Evolutionary conservation across 2,113 vertebrate genomes (phyloP), one percentile per base, ranked within the genome.

Genomic region (Lasiurus cinereus): DNA sequence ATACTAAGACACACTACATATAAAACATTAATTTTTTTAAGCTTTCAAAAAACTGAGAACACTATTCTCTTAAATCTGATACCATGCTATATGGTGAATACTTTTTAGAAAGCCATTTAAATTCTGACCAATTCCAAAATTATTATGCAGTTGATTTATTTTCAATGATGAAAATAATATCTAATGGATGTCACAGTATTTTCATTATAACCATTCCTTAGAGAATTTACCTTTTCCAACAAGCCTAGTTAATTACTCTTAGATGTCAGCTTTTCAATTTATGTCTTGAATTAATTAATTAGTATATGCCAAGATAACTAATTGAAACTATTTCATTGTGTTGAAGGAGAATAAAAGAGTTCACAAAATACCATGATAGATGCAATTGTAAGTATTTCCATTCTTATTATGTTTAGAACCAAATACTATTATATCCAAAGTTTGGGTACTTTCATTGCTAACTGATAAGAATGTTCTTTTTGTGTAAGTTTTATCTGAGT

Each of bases 221-320:
- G 74, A 56, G 39, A 70, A 91, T 86, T 83, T 83, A 70, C 39
- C 70, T 27, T 93, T 92, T 92, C 4, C 13, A n/a, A 27, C 33
- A 73, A 92, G n/a, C 8, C 15, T 36, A 83, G 27, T 50, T 59
- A 36, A 80, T 94, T 90, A 90, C 70, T 80, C 29, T 24, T 95
- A 92, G 3, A 54, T 88, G 1, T 72, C 83, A 86, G 9, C 29
- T 92, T 92, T 92, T 59, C 19, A 77, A n/a, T 66, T 92, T 80
- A 67, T 90, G 24, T 70, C 29, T 83, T 90, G 50, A 96, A 66
- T 90, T 92, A 96, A 59, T 90, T 92, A 96, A 92, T 66, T 36
- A 54, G 36, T 90, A 12, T 10, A 29, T 90, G 39, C 16, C 72
- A 22, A 94, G 21, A 92, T 27, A 84, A 70, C 8, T 90, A 93